Conservation (phyloP, 2,888 invertebrate species). For the Tipula confusa region DNA sequence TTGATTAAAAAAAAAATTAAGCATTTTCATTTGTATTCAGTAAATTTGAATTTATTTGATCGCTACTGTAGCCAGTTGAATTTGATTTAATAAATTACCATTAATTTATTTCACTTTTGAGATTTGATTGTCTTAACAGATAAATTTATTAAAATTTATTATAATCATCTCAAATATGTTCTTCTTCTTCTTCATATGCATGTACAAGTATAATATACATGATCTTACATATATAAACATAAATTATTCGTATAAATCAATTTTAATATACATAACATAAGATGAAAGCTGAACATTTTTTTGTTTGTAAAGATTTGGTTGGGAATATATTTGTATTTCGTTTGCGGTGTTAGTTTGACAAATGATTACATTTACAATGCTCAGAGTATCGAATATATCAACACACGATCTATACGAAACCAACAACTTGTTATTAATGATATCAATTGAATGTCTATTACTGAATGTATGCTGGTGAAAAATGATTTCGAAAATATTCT, state of each 20-base stretch:
- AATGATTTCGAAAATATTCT: neutral
- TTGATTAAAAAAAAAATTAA: neutral
- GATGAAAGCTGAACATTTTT: neutral
- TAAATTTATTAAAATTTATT: slow-evolving; percentile 20
- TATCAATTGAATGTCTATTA: neutral
- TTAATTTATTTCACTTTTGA: neutral
- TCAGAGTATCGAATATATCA: neutral
- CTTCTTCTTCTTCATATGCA: neutral
- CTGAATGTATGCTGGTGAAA: neutral
- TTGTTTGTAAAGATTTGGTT: neutral
- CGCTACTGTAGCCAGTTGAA: neutral
- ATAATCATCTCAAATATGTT: neutral
- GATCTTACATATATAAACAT: neutral
- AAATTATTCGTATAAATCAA: neutral
- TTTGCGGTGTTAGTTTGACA: neutral
- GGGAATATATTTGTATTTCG: neutral
- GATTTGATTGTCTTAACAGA: slow-evolving; percentile 20
- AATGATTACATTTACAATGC: slow-evolving; percentile 3
- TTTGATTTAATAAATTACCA: neutral
- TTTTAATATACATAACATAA: neutral
- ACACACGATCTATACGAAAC: neutral
- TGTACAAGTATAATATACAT: neutral
- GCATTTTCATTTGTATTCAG: neutral
- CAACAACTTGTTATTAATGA: slow-evolving; percentile 16
- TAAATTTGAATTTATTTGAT: neutral